These are phyloP conservation scores for Sialis lutaria DNA, from an alignment of 2,888 invertebrate genomes.

Conservation along the genomic window DNA sequence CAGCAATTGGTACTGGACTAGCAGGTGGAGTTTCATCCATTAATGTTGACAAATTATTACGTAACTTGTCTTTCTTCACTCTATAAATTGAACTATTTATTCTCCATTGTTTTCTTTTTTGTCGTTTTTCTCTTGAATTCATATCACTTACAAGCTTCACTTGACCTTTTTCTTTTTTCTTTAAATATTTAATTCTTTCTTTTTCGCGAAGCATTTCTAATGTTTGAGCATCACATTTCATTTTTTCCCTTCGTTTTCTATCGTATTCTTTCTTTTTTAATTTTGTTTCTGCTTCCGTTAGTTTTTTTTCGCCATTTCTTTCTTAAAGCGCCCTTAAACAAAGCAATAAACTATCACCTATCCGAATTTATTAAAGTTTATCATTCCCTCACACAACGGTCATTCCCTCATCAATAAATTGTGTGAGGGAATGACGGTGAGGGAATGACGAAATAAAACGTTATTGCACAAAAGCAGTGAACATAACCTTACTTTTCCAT, in stretches of 20 bases:
- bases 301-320: neutral
- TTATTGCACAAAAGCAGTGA: no score
- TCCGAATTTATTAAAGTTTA: neutral
- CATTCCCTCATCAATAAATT: constrained; percentile 1
- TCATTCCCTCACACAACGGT: constrained; percentile 1
- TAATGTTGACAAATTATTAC: neutral
- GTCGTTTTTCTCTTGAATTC: constrained; percentile 5
- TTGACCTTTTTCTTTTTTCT: constrained; percentile 5
- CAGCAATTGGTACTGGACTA: neutral
- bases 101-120: constrained; percentile 6
- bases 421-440: no score
- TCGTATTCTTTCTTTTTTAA: constrained; percentile 6
- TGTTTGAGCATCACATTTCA: constrained; percentile 2
- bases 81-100: constrained; percentile 1
- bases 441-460: no score
- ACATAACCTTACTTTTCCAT: no score
- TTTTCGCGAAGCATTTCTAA: no score
- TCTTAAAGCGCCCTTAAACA: neutral
- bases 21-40: neutral
- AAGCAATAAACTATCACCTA: neutral
- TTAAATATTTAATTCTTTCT: constrained; percentile 2
- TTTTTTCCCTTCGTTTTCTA: constrained; percentile 4
- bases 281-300: constrained; percentile 5
- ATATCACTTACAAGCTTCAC: constrained; percentile 5
- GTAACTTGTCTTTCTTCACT: neutral